These are phyloP conservation scores for Spilarctia lutea DNA, from an alignment of 2,888 invertebrate species.

Conservation along the genomic window DNA sequence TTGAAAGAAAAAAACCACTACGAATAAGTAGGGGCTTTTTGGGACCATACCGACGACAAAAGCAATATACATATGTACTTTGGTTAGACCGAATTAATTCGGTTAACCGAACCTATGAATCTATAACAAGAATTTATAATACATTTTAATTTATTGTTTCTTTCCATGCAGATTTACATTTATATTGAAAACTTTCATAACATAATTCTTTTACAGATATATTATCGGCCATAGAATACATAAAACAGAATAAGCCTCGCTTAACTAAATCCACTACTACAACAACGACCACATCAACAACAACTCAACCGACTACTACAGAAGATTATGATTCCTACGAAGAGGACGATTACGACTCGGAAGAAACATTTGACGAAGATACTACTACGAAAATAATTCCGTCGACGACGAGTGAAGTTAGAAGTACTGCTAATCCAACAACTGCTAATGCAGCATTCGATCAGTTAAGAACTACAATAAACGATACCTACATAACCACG, in stretches of 20 bases:
- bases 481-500: background rate
- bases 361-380: constrained; percentile 6
- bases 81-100: background rate
- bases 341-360: constrained; percentile 6
- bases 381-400: background rate
- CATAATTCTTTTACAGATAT: constrained; percentile 59
- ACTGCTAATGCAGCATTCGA: background rate
- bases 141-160: too few species aligned
- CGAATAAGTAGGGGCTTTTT: too few species aligned
- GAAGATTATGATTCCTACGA: constrained; percentile 17
- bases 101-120: background rate
- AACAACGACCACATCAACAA: constrained; percentile 26
- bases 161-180: background rate
- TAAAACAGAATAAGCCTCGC: constrained; percentile 54
- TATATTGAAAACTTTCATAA: background rate
- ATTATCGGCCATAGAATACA: constrained; percentile 57
- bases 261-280: constrained; percentile 34
- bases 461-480: background rate
- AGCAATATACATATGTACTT: background rate
- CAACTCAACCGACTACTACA: constrained; percentile 4
- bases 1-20: background rate
- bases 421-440: background rate
- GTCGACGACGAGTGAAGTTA: background rate
- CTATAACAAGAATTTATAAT: too few species aligned
- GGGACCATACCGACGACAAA: background rate